Conservation (phyloP, 2,797 vertebrate genomes). For the Chaetophractus vellerosus region DNA sequence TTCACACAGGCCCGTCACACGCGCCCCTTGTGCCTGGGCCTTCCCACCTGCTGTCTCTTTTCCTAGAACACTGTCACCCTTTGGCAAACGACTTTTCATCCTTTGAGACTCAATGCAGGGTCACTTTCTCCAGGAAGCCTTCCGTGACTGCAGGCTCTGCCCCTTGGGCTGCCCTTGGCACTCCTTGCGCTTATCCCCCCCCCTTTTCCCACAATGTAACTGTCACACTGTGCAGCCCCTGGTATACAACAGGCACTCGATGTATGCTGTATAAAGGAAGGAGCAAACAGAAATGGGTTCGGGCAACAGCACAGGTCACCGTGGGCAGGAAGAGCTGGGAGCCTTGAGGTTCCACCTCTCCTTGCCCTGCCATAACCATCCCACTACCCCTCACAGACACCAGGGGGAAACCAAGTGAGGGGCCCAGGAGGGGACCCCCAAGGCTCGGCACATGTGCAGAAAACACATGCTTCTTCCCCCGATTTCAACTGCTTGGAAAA, state of each 20-base stretch:
- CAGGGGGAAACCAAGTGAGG: not conserved
- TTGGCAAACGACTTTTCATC: not conserved
- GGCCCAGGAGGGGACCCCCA: conserved; percentile 58
- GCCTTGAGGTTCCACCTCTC: not conserved
- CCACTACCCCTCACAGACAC: conserved; percentile 66
- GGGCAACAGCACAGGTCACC: not conserved
- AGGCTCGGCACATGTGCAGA: conserved; percentile 68
- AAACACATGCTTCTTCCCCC: conserved; percentile 44
- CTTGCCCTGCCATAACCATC: not conserved
- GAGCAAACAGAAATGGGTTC: not conserved
- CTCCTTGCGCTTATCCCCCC: not conserved
- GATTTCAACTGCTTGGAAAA: not conserved
- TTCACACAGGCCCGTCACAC: not conserved
- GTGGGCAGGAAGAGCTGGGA: not conserved
- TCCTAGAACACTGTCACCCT: not conserved
- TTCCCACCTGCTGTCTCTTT: not conserved
- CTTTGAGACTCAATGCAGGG: not conserved
- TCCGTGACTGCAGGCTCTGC: not conserved
- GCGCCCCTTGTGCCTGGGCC: rapidly evolving
- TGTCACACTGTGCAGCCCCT: not conserved
- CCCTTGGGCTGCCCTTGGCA: not conserved
- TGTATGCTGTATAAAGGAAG: not conserved
- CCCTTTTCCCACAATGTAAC: not conserved
- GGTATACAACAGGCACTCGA: not conserved
- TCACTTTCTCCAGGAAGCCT: not conserved